Evolutionary conservation across 2,888 invertebrate species (phyloP), one percentile per base, ranked within the genome.

Genomic region (Linhomoeus sp.): DNA sequence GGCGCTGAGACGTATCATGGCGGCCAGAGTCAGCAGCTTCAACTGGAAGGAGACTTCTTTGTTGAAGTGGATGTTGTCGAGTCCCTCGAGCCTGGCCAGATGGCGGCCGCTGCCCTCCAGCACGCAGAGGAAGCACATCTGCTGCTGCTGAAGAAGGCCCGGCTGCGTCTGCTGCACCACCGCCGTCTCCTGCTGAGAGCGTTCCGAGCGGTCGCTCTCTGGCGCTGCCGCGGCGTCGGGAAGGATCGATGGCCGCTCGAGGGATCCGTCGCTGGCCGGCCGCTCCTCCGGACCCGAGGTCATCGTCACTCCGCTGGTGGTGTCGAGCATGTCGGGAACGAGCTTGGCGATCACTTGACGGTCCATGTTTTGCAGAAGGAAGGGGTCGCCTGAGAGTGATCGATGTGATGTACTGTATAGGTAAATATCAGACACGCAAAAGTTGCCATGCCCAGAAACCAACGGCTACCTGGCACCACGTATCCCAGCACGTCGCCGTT

Each of bases 11-110:
- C 49, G 33, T 12, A 49, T 38, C 1, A 49, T 23, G 15, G 23
- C 46, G 15, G 45, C 45, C 41, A 49, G 37, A 15, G 36, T 33
- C 15, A 49, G 38, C 41, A 49, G 41, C 36, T 49, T 49, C 44
- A 49, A 14, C n/a, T 46, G 49, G 43, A 49, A 49, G 14, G 45
- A 43, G 3, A 49, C 49, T 17, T 49, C 49, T 38, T 49, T 49
- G 43, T 49, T 49, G 45, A 33, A 49, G n/a, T 44, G 46, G 20
- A 49, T 42, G 25, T 2, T 17, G 33, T 49, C 47, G 39, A 41
- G 44, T 23, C 40, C 44, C 9, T 49, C 49, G 20, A 49, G 38
- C 2, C 49, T 38, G 24, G 43, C 49, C 5, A 49, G 23, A 26
- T 49, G 49, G 19, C 49, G 15, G 5, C 49, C 49, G 36, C 9